Evolutionary conservation across 2,797 vertebrate species (phyloP).

Genomic region (Manis pentadactyla): DNA sequence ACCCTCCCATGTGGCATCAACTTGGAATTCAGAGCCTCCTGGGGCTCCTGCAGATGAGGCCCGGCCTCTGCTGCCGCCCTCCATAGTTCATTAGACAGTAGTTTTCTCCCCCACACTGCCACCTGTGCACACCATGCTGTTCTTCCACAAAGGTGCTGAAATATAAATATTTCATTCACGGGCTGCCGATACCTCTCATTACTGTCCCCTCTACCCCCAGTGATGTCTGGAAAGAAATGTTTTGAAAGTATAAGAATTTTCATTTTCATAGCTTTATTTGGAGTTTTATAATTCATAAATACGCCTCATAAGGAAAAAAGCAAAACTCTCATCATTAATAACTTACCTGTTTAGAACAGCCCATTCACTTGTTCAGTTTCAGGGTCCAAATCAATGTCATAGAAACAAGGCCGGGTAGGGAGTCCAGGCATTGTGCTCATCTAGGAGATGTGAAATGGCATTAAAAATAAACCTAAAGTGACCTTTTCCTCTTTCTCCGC

Average conservation of each 20-base stretch:
- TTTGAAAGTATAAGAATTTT: not conserved
- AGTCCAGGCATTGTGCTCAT: constrained; percentile 99
- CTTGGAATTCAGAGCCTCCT: not conserved
- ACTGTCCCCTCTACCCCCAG: not conserved
- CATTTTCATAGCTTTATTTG: not conserved
- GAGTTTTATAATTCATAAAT: constrained; percentile 34
- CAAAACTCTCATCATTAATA: not conserved
- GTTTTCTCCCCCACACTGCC: not conserved
- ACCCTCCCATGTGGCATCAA: not conserved
- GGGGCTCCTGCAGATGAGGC: not conserved
- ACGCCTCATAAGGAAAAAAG: not conserved
- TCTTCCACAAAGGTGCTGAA: not conserved
- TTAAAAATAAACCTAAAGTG: not conserved
- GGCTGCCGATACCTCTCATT: not conserved
- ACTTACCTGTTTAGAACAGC: constrained; percentile 91
- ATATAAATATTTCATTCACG: not conserved
- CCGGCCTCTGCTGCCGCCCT: not conserved
- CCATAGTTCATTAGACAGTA: fast-evolving
- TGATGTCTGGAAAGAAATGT: not conserved
- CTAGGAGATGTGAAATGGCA: constrained; percentile 81
- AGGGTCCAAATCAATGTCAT: constrained; percentile 97
- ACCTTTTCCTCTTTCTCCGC: not conserved
- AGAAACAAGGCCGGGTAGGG: constrained; percentile 98
- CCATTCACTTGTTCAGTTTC: constrained; percentile 94
- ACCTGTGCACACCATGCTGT: not conserved